Conservation (phyloP, 2,888 invertebrate genomes). For the Nephrotoma appendiculata region DNA sequence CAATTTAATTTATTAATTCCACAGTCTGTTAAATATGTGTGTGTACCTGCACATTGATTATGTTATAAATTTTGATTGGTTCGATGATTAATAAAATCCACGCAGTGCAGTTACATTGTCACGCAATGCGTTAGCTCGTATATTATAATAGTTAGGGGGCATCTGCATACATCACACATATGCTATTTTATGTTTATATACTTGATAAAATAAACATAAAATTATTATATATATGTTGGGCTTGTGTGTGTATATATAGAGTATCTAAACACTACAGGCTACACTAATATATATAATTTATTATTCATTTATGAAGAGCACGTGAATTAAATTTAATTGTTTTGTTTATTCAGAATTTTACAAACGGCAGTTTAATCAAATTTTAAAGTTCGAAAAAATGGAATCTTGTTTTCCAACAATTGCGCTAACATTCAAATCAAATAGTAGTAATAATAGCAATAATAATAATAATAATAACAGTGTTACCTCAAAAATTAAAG, state of each 20-base stretch:
- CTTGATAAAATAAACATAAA: not conserved
- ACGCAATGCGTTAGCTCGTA: not conserved
- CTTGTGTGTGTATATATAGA: not conserved
- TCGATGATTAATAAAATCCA: not conserved
- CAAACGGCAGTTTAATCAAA: not conserved
- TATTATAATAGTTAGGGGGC: not conserved
- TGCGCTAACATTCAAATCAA: slow-evolving; percentile 32
- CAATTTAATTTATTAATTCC: not conserved
- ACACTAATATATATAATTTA: not conserved
- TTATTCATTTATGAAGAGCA: not conserved
- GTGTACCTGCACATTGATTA: not conserved
- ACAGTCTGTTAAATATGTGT: not conserved
- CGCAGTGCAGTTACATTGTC: not conserved
- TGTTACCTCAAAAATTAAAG: slow-evolving; percentile 5
- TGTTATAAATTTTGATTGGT: not conserved
- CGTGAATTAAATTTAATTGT: not conserved
- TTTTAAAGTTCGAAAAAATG: slow-evolving; percentile 19
- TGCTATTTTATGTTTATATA: not conserved
- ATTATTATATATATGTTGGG: not conserved
- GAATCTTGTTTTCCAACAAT: slow-evolving; percentile 37
- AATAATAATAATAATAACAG: slow-evolving; percentile 12
- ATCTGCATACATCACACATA: not conserved
- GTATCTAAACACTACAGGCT: not conserved
- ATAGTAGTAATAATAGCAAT: slow-evolving; percentile 19
- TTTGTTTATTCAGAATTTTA: not conserved